Evolutionary conservation across 2,113 vertebrate species (phyloP).

Genomic region (Austrofundulus limnaeus): DNA sequence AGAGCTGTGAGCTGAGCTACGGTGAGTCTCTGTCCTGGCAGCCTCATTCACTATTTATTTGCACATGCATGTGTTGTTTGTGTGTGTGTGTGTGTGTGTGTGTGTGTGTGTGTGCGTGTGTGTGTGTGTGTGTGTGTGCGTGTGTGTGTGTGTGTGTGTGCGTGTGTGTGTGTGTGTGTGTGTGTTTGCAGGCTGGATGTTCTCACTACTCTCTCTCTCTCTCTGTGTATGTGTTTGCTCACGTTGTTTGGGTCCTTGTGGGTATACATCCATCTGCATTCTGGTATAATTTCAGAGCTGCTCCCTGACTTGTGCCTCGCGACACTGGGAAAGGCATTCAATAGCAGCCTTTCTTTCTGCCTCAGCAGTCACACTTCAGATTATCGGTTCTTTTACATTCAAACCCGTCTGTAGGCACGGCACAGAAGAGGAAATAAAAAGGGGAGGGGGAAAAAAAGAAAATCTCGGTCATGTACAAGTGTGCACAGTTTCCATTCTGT

Average conservation of each 20-base stretch:
- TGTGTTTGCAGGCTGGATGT: not conserved
- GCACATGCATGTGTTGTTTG: not conserved
- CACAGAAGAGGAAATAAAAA: constrained; percentile 35
- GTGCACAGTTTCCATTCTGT: constrained; percentile 33
- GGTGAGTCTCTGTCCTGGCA: constrained; percentile 31
- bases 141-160: constrained; percentile 22
- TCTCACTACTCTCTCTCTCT: constrained; percentile 1
- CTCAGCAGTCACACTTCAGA: constrained; percentile 64
- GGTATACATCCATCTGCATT: constrained; percentile 19
- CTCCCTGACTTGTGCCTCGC: constrained; percentile 27
- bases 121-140: not conserved
- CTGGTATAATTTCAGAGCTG: constrained; percentile 35
- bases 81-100: not conserved
- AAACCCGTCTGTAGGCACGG: constrained; percentile 45
- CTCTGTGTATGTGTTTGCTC: constrained; percentile 25
- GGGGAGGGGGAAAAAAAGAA: constrained; percentile 23
- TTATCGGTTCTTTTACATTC: constrained; percentile 72
- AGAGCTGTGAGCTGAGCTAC: constrained; percentile 51
- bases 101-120: no score
- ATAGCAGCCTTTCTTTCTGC: constrained; percentile 69
- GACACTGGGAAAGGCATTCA: constrained; percentile 53
- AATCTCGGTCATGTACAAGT: constrained; percentile 41
- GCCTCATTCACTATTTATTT: constrained; percentile 54
- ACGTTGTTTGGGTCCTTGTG: constrained; percentile 4
- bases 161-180: not conserved